Base-by-base conservation (phyloP, 2,888 invertebrate genomes). In the Matsumyia berberina region DNA sequence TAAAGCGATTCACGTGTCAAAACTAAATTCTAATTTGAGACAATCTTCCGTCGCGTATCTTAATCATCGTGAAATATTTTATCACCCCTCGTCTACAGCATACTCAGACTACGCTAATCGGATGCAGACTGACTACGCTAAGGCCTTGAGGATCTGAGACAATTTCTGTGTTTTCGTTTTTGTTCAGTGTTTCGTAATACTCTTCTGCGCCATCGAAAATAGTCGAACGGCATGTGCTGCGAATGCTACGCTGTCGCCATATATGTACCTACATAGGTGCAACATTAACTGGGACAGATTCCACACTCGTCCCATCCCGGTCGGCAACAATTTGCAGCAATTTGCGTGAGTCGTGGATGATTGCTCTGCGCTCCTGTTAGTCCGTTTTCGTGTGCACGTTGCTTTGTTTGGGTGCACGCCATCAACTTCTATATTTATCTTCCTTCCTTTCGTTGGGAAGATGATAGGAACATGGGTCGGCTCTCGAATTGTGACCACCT, bases 281-380 rank as follows among this genome's bases (percentile, higher is more conserved):
- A 76, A 58, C 42, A 29, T 53, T 85, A 76, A 85, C 74, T 80
- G 80, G 80, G 74, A 57, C 74, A 74, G 64, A 79, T 85, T 46
- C 37, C 62, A 58, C 24, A 83, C 31, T 11, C 19, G 19, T 53
- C 29, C 35, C 58, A 42, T 35, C 17, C 37, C 53, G 39, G 29
- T 19, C 60, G 19, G 19, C 55, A 12, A 67, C 17, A 51, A 58
- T 67, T 55, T 39, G 39, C 53, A 24, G 17, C 53, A 66, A 53
- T 53, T 80, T 35, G 39, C 64, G 37, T 70, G 62, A 49, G 29
- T n/a, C 33, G 17, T 5, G 24, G 24, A n/a, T 31, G 2, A 7
- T 51, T 6, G 15, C 39, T 39, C 12, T 62, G 29, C 17, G 1
- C 33, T 31, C 15, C 15, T 42, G 15, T 12, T 29, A 29, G 39